phyloP scores from a whole-genome alignment of 2,797 vertebrate species.

The Poeciliopsis infans region DNA sequence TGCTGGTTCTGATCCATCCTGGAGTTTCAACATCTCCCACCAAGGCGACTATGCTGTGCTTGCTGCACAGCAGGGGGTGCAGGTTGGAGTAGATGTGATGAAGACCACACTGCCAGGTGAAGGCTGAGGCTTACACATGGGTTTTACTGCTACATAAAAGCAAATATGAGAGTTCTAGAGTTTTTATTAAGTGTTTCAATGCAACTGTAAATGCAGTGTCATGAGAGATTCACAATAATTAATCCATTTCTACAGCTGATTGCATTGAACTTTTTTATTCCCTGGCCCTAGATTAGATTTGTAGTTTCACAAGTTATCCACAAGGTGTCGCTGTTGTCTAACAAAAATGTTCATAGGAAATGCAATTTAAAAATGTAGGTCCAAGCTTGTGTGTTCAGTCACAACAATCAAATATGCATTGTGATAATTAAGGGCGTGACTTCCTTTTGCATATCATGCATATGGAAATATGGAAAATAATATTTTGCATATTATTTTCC shows the following conservation, averaged over 20 bases:
- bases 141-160: background rate
- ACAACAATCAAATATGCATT: slow-evolving; percentile 19
- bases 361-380: background rate
- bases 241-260: background rate
- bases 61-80: slow-evolving; percentile 87
- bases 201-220: no score
- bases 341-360: background rate
- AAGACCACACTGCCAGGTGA: slow-evolving; percentile 92
- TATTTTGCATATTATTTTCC: background rate
- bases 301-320: slow-evolving; percentile 65
- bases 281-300: background rate
- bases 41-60: slow-evolving; percentile 95
- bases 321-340: slow-evolving; percentile 78
- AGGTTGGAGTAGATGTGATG: slow-evolving; percentile 95
- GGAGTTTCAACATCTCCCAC: slow-evolving; percentile 95
- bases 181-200: background rate
- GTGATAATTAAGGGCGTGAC: background rate
- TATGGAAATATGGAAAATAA: no score
- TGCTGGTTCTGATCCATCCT: slow-evolving; percentile 60
- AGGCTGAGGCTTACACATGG: background rate
- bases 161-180: background rate
- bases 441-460: background rate
- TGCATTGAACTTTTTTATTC: background rate
- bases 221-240: background rate
- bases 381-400: background rate